Conservation (phyloP, 2,113 vertebrate genomes). For the Phoxinus phoxinus region DNA sequence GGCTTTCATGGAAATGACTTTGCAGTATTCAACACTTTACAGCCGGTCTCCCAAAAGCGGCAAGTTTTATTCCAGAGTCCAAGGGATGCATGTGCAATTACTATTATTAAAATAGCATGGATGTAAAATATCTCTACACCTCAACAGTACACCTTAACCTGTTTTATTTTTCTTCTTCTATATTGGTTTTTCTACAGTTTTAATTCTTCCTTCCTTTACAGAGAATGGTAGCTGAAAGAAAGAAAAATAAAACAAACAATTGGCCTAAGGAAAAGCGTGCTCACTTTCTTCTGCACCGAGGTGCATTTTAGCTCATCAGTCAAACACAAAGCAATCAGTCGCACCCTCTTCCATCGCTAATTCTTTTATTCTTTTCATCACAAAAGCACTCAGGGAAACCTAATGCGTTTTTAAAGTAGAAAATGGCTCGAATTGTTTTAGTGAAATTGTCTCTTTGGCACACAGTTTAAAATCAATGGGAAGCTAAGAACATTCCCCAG, state of each 20-base stretch:
- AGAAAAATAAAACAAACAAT: conserved; percentile 16
- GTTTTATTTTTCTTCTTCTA: background rate
- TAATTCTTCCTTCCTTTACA: background rate
- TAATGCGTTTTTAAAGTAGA: conserved; percentile 31
- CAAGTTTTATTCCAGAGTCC: conserved; percentile 66
- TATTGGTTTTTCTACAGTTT: background rate
- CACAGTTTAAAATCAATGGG: conserved; percentile 56
- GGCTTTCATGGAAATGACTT: conserved; percentile 68
- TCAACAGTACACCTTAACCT: background rate
- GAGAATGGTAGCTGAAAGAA: conserved; percentile 16
- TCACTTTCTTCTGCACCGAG: conserved; percentile 52
- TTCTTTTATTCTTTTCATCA: conserved; percentile 67
- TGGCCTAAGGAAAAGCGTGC: background rate
- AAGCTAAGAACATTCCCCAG: conserved; percentile 41
- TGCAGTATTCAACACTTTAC: conserved; percentile 45
- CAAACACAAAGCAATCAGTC: conserved; percentile 62
- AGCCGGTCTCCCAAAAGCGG: conserved; percentile 62
- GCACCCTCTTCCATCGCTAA: conserved; percentile 60
- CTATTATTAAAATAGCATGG: background rate
- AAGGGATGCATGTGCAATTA: conserved; percentile 55
- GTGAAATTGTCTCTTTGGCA: conserved; percentile 46
- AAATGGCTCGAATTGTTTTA: conserved; percentile 51
- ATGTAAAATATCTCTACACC: background rate
- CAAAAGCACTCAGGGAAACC: conserved; percentile 63
- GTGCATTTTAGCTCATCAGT: conserved; percentile 63